These are phyloP conservation scores for Scopus umbretta DNA, from an alignment of 2,113 vertebrate genomes.

Conservation along the genomic window DNA sequence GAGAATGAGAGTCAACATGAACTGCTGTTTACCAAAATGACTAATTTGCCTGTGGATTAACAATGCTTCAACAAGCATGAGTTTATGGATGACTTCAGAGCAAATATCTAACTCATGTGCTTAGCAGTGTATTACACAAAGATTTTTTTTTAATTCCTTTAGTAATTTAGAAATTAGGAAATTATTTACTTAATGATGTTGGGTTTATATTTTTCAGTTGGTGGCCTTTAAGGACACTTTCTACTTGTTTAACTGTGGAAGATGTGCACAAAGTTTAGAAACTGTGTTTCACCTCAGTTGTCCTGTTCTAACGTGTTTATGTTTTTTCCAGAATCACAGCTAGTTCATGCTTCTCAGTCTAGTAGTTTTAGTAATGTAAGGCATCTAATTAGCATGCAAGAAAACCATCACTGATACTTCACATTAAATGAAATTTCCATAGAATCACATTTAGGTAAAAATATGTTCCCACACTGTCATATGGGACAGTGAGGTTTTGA, in stretches of 20 bases:
- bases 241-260: background rate
- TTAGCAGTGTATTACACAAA: background rate
- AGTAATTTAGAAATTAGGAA: background rate
- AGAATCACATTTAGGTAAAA: background rate
- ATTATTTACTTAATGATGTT: background rate
- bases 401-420: background rate
- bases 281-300: background rate
- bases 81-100: background rate
- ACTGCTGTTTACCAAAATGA: background rate
- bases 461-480: background rate
- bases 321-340: background rate
- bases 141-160: background rate
- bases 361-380: background rate
- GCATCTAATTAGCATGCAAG: background rate
- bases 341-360: background rate
- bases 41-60: background rate
- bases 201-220: background rate
- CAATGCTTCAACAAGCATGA: background rate
- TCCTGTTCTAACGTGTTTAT: background rate
- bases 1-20: background rate
- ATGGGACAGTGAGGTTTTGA: background rate
- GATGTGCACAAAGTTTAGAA: background rate
- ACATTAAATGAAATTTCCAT: background rate
- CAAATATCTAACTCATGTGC: background rate
- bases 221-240: background rate